These are phyloP conservation scores for Alaudala cheleensis DNA, from an alignment of 2,113 vertebrate species.

Conservation along the genomic window DNA sequence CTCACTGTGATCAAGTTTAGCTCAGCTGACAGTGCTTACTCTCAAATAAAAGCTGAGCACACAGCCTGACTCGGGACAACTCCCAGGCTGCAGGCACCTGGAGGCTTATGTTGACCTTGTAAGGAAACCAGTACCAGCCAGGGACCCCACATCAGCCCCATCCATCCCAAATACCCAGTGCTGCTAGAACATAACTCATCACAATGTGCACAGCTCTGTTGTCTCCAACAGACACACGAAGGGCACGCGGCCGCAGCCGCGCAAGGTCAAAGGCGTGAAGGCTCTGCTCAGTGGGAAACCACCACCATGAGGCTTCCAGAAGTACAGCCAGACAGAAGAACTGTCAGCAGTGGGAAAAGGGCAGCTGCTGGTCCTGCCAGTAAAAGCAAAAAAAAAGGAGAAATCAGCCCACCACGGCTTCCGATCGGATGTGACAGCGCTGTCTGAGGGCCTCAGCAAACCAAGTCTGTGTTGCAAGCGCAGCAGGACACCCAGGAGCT, in stretches of 20 bases:
- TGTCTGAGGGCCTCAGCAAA: background rate
- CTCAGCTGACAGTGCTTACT: background rate
- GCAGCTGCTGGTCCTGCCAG: constrained; percentile 33
- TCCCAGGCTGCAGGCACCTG: background rate
- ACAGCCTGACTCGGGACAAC: background rate
- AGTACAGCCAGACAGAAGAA: background rate
- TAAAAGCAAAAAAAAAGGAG: constrained; percentile 47
- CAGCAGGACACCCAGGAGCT: background rate
- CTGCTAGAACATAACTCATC: background rate
- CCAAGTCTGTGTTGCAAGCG: background rate
- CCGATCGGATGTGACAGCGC: constrained; percentile 14
- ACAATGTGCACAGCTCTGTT: accelerated
- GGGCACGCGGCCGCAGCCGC: accelerated
- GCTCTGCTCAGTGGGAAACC: constrained; percentile 22
- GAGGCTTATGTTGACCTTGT: background rate
- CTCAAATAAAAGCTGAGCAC: background rate
- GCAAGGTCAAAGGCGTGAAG: background rate
- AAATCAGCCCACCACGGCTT: constrained; percentile 3
- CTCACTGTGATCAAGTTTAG: background rate
- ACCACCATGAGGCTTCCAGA: background rate
- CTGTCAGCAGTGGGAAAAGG: constrained; percentile 11
- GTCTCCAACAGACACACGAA: background rate
- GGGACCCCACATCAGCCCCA: background rate
- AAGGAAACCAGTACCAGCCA: background rate
- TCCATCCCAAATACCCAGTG: accelerated